Evolutionary conservation across 2,113 vertebrate genomes (phyloP), one percentile per base, ranked within the genome.

Genomic region (Percina caprodes): DNA sequence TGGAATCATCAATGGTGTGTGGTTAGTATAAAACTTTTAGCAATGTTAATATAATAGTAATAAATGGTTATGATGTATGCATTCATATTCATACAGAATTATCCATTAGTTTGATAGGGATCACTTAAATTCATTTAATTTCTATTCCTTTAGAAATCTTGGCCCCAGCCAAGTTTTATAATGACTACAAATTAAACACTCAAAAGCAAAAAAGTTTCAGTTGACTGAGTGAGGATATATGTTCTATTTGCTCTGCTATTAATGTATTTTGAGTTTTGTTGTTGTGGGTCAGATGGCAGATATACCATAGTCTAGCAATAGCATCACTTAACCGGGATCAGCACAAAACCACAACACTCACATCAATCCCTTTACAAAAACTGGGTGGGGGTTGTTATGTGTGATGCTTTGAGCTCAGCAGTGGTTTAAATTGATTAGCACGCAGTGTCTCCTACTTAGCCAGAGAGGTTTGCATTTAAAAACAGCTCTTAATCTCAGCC

Each of bases 401-500:
- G 4, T 33, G 75, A 69, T 58, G 54, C 77, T 79, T 75, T 67
- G 67, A 88, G 75, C 77, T 83, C 61, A 55, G 63, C 69, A 80
- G 77, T 80, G 81, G 71, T 79, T 92, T 82, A 77, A 86, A 88
- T 87, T 87, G 84, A 91, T 91, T 79, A 88, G 79, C 67, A 74
- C 19, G 3, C 56, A 76, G 85, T 24, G 59, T 82, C 80, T 87
- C 55, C 68, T 79, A 66, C 85, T 91, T 86, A 74, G 42, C 65
- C 54, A 54, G 62, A 74, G 58, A 75, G 70, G 75, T 72, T 80
- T 78, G 72, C 75, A 79, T 91, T 92, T 84, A 68, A 87, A 88
- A 86, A 83, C 82, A 82, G 74, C 91, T 89, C 83, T 93, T 94
- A 86, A 94, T 94, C 88, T 84, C 77, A 66, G 75, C 79, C 68